phyloP scores from a whole-genome alignment of 2,113 vertebrate genomes.

The Epinephelus fuscoguttatus region DNA sequence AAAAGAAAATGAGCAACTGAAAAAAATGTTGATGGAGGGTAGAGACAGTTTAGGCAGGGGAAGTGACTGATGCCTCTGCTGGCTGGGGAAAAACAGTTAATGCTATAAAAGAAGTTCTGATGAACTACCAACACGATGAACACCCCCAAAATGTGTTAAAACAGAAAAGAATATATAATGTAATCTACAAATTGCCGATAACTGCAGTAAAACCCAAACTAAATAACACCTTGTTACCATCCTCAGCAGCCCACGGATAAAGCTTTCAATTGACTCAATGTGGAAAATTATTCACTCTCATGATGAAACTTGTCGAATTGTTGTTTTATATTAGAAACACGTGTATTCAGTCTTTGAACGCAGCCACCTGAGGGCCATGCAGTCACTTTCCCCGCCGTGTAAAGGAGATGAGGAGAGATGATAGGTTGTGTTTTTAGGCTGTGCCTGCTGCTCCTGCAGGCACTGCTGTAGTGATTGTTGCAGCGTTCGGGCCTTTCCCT shows the following conservation, averaged over 20 bases:
- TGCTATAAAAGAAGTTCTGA: background rate
- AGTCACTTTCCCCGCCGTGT: conserved; percentile 24
- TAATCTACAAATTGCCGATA: background rate
- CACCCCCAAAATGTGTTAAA: background rate
- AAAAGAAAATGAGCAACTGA: background rate
- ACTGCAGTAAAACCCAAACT: conserved; percentile 10
- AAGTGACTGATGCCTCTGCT: conserved; percentile 46
- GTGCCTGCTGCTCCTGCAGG: conserved; percentile 81
- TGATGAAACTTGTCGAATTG: background rate
- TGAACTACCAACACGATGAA: conserved; percentile 23
- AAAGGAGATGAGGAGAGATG: background rate
- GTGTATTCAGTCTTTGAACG: background rate
- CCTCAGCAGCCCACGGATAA: background rate
- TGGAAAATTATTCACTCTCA: conserved; percentile 12
- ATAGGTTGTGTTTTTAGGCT: conserved; percentile 80
- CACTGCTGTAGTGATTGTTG: conserved; percentile 70
- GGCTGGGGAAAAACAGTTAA: background rate
- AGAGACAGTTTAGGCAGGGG: background rate
- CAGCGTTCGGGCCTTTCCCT: conserved; percentile 88
- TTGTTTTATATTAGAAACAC: conserved; percentile 4
- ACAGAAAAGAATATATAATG: background rate
- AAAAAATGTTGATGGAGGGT: background rate
- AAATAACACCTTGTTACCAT: background rate
- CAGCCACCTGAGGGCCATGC: conserved; percentile 9
- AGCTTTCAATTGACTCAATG: background rate